A percentile compares a stretch with the other conserved stretches of the same genome.
Conservation (phyloP, 1,140 invertebrate species). For the Lepidurus arcticus region DNA sequence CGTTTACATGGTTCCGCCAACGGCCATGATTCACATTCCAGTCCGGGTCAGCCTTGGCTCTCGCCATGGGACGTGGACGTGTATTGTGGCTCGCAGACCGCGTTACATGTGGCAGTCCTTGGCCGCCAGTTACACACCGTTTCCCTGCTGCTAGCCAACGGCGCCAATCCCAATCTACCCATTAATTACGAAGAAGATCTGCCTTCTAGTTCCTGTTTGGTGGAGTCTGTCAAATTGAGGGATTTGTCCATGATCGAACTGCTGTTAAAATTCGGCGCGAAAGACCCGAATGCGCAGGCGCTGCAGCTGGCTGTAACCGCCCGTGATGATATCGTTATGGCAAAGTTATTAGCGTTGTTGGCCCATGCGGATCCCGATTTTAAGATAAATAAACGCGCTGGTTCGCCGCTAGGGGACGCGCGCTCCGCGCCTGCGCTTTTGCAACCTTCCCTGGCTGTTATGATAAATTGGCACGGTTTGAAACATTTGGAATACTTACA, state of each 20-base stretch:
- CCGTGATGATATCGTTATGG: slow-evolving; percentile 64
- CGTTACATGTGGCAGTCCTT: slow-evolving; percentile 70
- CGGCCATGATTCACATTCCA: slow-evolving; percentile 33
- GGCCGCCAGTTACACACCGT: slow-evolving; percentile 69
- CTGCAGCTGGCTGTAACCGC: slow-evolving; percentile 62
- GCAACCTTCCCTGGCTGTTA: slow-evolving; percentile 80
- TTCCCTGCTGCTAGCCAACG: slow-evolving; percentile 59
- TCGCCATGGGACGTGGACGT: slow-evolving; percentile 67
- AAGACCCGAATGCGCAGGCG: slow-evolving; percentile 79
- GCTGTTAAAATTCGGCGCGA: slow-evolving; percentile 76
- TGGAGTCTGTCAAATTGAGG: slow-evolving; percentile 64
- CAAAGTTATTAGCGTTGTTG: slow-evolving; percentile 70
- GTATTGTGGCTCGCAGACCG: slow-evolving; percentile 68
- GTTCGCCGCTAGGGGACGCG: slow-evolving; percentile 51
- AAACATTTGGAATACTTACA: slow-evolving; percentile 59
- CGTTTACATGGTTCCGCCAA: slow-evolving; percentile 54
- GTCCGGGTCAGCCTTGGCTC: slow-evolving; percentile 49
- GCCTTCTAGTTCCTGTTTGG: slow-evolving; percentile 44
- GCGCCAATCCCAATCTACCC: slow-evolving; percentile 61
- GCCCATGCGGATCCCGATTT: slow-evolving; percentile 70
- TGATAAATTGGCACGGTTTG: slow-evolving; percentile 91
- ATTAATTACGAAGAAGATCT: slow-evolving; percentile 39
- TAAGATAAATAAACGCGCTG: slow-evolving; percentile 77
- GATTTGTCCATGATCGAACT: slow-evolving; percentile 62
- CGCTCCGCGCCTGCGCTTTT: slow-evolving; percentile 82